These are phyloP conservation scores for Ptilonorhynchus violaceus DNA, from an alignment of 2,113 vertebrate species.

Conservation along the genomic window DNA sequence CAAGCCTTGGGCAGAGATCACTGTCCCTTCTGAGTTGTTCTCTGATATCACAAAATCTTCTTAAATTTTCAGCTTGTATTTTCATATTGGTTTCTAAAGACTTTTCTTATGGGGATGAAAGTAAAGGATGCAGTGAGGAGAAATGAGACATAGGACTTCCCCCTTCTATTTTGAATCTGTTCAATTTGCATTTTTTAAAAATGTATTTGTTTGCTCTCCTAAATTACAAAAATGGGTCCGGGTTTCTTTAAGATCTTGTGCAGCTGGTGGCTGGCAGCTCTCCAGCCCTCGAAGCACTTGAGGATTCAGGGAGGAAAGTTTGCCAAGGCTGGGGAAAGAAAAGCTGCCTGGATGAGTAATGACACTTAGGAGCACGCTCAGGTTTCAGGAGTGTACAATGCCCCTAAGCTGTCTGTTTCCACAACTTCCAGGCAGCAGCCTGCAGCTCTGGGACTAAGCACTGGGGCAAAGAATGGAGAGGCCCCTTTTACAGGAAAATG, in stretches of 20 bases:
- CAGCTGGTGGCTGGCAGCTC: constrained; percentile 58
- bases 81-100: neutral
- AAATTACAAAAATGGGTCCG: neutral
- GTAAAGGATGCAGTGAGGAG: neutral
- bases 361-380: constrained; percentile 42
- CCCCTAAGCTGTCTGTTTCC: constrained; percentile 56
- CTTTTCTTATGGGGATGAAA: neutral
- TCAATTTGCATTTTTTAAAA: neutral
- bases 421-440: constrained; percentile 38
- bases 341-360: constrained; percentile 62
- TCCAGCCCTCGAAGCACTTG: constrained; percentile 58
- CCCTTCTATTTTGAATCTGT: neutral
- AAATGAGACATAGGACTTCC: neutral
- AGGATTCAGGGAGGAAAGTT: constrained; percentile 45
- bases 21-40: neutral
- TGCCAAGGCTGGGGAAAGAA: constrained; percentile 19
- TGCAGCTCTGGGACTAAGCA: neutral
- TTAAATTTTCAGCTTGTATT: neutral
- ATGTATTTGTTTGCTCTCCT: neutral
- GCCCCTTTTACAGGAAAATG: neutral
- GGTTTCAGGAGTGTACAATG: constrained; percentile 16
- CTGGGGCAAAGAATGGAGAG: constrained; percentile 1
- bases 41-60: neutral
- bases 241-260: constrained; percentile 46
- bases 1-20: neutral